Percentiles rank a stretch among this genome's conserved stretches.
Evolutionary conservation across 1,140 invertebrate genomes (phyloP).

Genomic region (Atta cephalotes): DNA sequence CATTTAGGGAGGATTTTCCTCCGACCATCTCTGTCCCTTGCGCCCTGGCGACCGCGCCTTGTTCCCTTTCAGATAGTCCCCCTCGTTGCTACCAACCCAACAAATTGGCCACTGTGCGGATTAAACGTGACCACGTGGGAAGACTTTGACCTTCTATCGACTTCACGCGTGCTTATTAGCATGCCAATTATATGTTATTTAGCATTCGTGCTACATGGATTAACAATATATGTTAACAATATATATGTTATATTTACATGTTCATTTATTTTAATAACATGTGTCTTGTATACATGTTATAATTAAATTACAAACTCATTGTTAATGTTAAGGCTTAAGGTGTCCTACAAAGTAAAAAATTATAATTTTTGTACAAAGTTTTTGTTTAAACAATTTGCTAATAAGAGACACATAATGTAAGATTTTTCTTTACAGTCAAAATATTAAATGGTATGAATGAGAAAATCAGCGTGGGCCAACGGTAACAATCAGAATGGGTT

Average conservation of each 20-base stretch:
- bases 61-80: slow-evolving; percentile 32
- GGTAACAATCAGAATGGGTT: neutral
- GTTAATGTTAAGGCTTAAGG: neutral
- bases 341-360: neutral
- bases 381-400: neutral
- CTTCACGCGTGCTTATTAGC: neutral
- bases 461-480: neutral
- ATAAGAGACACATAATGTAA: neutral
- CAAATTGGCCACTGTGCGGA: neutral
- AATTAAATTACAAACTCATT: neutral
- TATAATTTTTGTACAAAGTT: neutral
- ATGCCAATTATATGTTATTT: neutral
- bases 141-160: slow-evolving; percentile 21
- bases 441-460: neutral
- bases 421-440: neutral
- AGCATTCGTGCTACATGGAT: neutral
- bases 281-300: neutral
- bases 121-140: slow-evolving; percentile 28
- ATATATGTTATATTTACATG: neutral
- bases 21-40: slow-evolving; percentile 23
- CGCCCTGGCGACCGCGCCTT: slow-evolving; percentile 32
- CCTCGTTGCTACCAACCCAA: neutral
- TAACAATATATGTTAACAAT: too few species aligned
- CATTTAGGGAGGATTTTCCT: slow-evolving; percentile 60
- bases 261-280: neutral